These are phyloP conservation scores for Xenopus tropicalis DNA, from an alignment of 2,113 vertebrate genomes.

Conservation along the genomic window DNA sequence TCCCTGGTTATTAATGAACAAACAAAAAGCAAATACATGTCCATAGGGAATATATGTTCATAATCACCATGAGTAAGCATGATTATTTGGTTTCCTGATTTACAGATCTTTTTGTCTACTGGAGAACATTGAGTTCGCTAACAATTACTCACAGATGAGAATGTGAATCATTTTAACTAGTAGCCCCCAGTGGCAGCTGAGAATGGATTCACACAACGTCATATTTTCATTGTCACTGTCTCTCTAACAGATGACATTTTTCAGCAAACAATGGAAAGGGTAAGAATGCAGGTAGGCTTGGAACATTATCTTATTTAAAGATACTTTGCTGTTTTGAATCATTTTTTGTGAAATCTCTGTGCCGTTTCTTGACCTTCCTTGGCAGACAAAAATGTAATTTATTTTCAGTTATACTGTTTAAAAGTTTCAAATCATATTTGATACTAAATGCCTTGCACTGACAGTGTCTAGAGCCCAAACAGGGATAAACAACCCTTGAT, in stretches of 20 bases:
- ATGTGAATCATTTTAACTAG: conserved; percentile 9
- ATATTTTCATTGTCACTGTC: not conserved
- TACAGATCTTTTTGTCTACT: conserved; percentile 1
- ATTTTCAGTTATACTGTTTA: too few relatives aligned
- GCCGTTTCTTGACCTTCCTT: too few relatives aligned
- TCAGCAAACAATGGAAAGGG: not conserved
- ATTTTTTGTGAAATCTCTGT: too few relatives aligned
- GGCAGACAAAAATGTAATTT: too few relatives aligned
- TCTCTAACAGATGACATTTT: conserved; percentile 25
- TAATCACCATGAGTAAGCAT: conserved; percentile 25
- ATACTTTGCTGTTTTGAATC: too few relatives aligned
- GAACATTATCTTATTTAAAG: not conserved
- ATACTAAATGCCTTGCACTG: too few relatives aligned
- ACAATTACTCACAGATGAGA: conserved; percentile 23
- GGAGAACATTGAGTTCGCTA: conserved; percentile 16
- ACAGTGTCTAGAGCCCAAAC: too few relatives aligned
- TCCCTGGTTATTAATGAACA: conserved; percentile 11
- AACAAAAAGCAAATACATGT: not conserved
- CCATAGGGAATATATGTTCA: conserved; percentile 6
- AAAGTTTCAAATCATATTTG: too few relatives aligned
- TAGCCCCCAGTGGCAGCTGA: not conserved
- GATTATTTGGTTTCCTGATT: conserved; percentile 4
- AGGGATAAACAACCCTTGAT: too few relatives aligned
- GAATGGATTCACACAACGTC: not conserved
- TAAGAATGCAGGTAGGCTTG: not conserved